A percentile compares a stretch with the other conserved stretches of the same genome.
These are phyloP conservation scores for Vultur gryphus DNA, from an alignment of 2,797 vertebrate species.

Conservation along the genomic window DNA sequence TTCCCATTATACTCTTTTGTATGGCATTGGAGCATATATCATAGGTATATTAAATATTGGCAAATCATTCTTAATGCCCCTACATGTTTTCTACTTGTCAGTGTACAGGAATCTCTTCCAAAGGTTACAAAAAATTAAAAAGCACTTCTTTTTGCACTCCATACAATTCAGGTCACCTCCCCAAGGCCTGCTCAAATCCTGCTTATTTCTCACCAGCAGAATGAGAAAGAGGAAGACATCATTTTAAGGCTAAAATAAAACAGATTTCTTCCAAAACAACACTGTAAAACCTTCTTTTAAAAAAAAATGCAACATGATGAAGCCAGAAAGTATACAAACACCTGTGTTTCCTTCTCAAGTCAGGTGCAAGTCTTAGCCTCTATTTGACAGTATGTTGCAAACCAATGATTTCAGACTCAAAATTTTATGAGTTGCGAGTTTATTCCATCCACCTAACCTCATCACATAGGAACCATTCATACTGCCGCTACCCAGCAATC, in stretches of 20 bases:
- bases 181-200: background rate
- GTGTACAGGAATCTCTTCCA: background rate
- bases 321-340: background rate
- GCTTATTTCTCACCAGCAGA: slow-evolving; percentile 16
- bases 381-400: background rate
- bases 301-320: background rate
- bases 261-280: background rate
- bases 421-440: background rate
- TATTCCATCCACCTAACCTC: background rate
- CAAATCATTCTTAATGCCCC: background rate
- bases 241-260: background rate
- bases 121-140: background rate
- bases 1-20: background rate
- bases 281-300: background rate
- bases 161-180: slow-evolving; percentile 32
- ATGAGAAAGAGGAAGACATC: background rate
- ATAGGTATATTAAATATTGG: background rate
- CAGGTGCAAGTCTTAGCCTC: background rate
- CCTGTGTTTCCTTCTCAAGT: background rate
- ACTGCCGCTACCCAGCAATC: background rate
- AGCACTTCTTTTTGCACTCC: slow-evolving; percentile 16
- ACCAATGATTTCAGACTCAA: background rate
- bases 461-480: background rate
- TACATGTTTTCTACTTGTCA: background rate
- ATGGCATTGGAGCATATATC: background rate